A percentile compares a stretch with the other conserved stretches of the same genome.
phyloP scores from a whole-genome alignment of 2,888 invertebrate genomes.

The Dynastes hyllus region DNA sequence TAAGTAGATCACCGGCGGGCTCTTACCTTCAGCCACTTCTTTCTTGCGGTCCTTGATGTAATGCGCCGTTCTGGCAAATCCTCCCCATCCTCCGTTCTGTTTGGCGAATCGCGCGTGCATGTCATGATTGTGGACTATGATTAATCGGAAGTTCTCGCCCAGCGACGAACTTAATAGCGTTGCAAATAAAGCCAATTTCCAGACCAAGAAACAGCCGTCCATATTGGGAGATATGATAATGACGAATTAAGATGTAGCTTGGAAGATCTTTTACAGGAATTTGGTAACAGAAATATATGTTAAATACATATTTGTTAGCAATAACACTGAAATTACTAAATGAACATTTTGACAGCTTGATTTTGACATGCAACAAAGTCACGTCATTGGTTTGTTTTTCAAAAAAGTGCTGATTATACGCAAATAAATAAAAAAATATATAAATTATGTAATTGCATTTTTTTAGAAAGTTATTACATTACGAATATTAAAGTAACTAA shows the following conservation, averaged over 20 bases:
- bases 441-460: too few species aligned
- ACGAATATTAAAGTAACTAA: too few species aligned
- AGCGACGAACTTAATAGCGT: not conserved
- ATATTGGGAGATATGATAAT: not conserved
- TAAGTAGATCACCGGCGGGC: slow-evolving; percentile 83
- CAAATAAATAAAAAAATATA: too few species aligned
- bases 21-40: slow-evolving; percentile 72
- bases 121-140: slow-evolving; percentile 49
- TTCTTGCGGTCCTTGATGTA: slow-evolving; percentile 77
- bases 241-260: too few species aligned
- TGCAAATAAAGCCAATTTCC: not conserved
- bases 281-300: not conserved
- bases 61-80: slow-evolving; percentile 85
- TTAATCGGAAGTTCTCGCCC: slow-evolving; percentile 18
- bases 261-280: not conserved
- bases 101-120: slow-evolving; percentile 43
- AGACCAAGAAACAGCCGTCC: not conserved
- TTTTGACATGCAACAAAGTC: not conserved
- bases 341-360: slow-evolving; percentile 1
- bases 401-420: not conserved
- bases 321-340: not conserved
- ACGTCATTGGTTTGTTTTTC: not conserved
- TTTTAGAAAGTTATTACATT: too few species aligned
- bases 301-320: not conserved
- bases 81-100: slow-evolving; percentile 75